Evolutionary conservation across 2,113 vertebrate species (phyloP), one percentile per base, ranked within the genome.

Genomic region (Myotis yumanensis): DNA sequence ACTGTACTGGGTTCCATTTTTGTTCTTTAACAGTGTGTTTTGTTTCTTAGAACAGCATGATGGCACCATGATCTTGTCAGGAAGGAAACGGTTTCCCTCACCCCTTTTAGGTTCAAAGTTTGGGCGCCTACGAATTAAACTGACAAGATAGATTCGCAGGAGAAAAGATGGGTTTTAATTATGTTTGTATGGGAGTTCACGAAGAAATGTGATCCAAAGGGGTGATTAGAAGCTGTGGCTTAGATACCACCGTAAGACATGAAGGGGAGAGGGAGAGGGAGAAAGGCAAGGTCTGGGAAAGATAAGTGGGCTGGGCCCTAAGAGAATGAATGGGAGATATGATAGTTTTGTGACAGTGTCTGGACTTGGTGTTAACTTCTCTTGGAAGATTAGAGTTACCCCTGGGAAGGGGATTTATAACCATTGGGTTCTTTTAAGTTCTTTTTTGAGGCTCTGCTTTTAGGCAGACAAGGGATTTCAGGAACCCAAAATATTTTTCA

Each of bases 401-500:
- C 52, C 46, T 43, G 48, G 46, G 54, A n/a, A 80, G 12, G 12
- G n/a, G n/a, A 75, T 92, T 79, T 75, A 40, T 86, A 48, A 66
- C 54, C 35, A 25, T 1, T 64, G 51, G 40, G 32, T 76, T 86
- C 48, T 37, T 73, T 73, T 35, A 40, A 48, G n/a, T 90, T 79
- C 25, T 87, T 87, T 73, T 66, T 35, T 40, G 40, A 76, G 66
- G 32, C 37, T 89, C 84, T 66, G 66, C 84, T 85, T 89, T 89
- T 59, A 86, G 20, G 68, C 11, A 89, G 57, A 59, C 66, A 92
- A 94, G 62, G 12, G 68, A 85, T 80, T 75, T 92, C 85, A 80
- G 37, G 80, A 94, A 72, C 25, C 80, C 73, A 94, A 75, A 85
- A 57, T 89, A 89, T 89, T 80, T 80, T 73, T 30, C 52, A 18